phyloP scores from a whole-genome alignment of 2,888 invertebrate genomes.

The Caenorhabditis zanzibari region DNA sequence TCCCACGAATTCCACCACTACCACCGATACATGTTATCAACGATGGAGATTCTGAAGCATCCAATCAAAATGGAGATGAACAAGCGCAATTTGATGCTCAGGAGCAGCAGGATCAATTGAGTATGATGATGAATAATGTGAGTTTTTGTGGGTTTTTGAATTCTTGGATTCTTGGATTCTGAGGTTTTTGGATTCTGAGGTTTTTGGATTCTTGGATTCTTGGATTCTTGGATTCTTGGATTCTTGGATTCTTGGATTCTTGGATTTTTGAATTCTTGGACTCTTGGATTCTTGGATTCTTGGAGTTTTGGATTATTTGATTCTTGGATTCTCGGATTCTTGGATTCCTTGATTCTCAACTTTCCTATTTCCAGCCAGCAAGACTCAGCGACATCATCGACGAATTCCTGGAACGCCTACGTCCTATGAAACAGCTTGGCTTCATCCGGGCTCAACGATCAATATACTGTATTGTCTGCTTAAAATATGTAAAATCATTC shows the following conservation, averaged over 20 bases:
- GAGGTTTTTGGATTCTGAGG: too few species aligned
- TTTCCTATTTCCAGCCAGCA: background rate
- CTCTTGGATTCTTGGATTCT: too few species aligned
- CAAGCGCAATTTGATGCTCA: background rate
- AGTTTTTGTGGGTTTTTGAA: too few species aligned
- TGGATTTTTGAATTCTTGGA: too few species aligned
- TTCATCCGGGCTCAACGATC: constrained; percentile 20
- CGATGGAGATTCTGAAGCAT: constrained; percentile 9
- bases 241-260: too few species aligned
- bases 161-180: too few species aligned
- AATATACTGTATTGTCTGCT: constrained; percentile 41
- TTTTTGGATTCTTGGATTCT: too few species aligned
- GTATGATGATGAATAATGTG: background rate
- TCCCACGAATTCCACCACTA: background rate
- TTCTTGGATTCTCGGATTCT: too few species aligned
- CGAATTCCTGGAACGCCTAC: constrained; percentile 31
- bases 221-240: too few species aligned
- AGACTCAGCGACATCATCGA: constrained; percentile 36
- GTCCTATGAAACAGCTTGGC: constrained; percentile 47
- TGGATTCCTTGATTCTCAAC: too few species aligned
- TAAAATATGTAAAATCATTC: constrained; percentile 40
- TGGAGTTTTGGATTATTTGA: too few species aligned
- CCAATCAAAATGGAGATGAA: background rate
- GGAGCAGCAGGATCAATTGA: background rate
- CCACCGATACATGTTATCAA: background rate